Conservation (phyloP, 2,113 vertebrate species). For the Equus quagga region DNA sequence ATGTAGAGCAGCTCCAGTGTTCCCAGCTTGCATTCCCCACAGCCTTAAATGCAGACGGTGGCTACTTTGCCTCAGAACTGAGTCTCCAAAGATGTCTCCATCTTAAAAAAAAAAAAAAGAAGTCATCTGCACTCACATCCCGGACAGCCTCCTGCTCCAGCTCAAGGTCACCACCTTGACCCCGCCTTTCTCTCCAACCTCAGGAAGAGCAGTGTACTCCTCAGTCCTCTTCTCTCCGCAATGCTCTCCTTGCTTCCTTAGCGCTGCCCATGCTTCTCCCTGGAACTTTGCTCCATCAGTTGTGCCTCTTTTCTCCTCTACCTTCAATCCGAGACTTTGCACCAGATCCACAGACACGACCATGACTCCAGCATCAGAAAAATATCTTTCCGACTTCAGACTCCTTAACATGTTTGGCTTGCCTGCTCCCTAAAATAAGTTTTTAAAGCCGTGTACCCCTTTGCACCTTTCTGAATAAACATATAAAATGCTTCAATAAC, state of each 20-base stretch:
- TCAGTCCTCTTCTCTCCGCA: not conserved
- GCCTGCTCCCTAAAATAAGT: not conserved
- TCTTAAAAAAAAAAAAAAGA: not conserved
- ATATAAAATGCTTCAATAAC: not conserved
- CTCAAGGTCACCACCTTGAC: not conserved
- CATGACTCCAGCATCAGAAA: not conserved
- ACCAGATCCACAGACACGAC: not conserved
- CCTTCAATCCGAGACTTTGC: not conserved
- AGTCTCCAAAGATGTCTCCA: not conserved
- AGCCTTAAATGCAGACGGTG: fast-evolving
- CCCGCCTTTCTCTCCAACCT: not conserved
- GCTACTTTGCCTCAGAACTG: not conserved
- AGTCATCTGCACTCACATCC: not conserved
- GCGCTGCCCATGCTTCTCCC: not conserved
- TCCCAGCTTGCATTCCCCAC: not conserved
- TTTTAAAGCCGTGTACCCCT: not conserved
- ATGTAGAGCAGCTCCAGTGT: not conserved
- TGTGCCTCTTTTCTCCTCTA: not conserved
- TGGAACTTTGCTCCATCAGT: no score
- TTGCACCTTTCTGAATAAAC: constrained; percentile 18
- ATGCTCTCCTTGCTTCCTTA: not conserved
- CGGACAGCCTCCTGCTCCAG: not conserved
- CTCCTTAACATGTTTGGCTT: not conserved
- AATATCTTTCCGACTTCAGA: not conserved
- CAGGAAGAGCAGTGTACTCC: not conserved